A percentile compares a stretch with the other conserved stretches of the same genome.
Evolutionary conservation across 2,113 vertebrate species (phyloP).

Genomic region (Chrysemys picta): DNA sequence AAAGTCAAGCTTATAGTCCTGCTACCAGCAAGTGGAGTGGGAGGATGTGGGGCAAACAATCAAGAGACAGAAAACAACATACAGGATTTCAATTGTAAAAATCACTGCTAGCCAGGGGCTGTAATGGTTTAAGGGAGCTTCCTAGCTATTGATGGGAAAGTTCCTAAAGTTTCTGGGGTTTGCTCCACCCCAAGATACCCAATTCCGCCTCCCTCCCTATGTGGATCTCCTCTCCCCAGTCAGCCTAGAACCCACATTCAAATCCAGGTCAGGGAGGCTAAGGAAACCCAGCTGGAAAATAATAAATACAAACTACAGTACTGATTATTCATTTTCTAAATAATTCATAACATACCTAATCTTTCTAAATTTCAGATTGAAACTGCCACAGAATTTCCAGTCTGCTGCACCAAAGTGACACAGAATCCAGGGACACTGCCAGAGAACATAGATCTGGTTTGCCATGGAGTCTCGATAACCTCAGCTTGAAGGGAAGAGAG

Average conservation of each 20-base stretch:
- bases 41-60: neutral
- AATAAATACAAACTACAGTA: neutral
- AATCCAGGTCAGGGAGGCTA: neutral
- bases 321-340: conserved; percentile 55
- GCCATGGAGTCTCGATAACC: neutral
- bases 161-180: neutral
- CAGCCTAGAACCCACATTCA: accelerated
- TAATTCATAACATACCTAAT: conserved; percentile 20
- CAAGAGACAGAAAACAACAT: neutral
- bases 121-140: neutral
- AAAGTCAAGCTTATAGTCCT: neutral
- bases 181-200: neutral
- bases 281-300: neutral
- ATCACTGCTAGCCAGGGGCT: neutral
- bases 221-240: no score
- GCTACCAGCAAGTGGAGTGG: neutral
- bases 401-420: neutral
- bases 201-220: neutral
- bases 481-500: neutral
- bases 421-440: accelerated
- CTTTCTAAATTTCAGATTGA: neutral
- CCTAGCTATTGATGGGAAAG: neutral
- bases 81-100: neutral
- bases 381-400: neutral
- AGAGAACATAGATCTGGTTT: neutral